Percentiles rank a stretch among this genome's conserved stretches.
Conservation (phyloP, 2,113 vertebrate genomes). For the Ictalurus furcatus region DNA sequence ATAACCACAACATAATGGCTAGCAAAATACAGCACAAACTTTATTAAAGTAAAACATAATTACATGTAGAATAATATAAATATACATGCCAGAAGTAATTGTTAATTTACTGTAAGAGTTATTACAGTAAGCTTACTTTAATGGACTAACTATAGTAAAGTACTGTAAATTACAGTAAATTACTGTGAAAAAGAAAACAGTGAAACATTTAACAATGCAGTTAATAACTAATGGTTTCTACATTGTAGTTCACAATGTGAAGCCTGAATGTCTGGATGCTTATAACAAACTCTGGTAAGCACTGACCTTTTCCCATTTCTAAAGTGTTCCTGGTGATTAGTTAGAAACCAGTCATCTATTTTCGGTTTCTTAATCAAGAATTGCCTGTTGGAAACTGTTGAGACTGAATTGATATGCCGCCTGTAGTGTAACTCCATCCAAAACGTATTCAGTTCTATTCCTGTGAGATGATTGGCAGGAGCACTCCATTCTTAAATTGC, state of each 20-base stretch:
- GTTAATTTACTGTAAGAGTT: neutral
- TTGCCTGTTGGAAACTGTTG: neutral
- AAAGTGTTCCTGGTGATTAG: neutral
- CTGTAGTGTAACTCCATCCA: neutral
- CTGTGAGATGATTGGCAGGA: conserved; percentile 29
- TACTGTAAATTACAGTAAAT: neutral
- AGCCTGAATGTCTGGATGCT: conserved; percentile 92
- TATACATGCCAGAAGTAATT: neutral
- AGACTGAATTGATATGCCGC: neutral
- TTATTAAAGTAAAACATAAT: neutral
- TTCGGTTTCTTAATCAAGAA: neutral
- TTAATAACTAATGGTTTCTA: conserved; percentile 34
- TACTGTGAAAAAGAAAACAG: neutral
- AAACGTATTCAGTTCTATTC: conserved; percentile 24
- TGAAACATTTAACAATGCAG: neutral
- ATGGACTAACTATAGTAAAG: neutral
- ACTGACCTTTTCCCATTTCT: neutral
- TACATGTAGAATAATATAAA: neutral
- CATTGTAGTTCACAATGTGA: conserved; percentile 97
- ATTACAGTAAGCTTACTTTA: neutral
- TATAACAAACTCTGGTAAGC: conserved; percentile 97
- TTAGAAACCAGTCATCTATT: neutral
- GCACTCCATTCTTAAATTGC: neutral
- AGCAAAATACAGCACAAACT: neutral
- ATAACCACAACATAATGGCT: neutral